These are phyloP conservation scores for Meandrina meandrites DNA, from an alignment of 92 coral and sea anemone genomes.

Conservation along the genomic window DNA sequence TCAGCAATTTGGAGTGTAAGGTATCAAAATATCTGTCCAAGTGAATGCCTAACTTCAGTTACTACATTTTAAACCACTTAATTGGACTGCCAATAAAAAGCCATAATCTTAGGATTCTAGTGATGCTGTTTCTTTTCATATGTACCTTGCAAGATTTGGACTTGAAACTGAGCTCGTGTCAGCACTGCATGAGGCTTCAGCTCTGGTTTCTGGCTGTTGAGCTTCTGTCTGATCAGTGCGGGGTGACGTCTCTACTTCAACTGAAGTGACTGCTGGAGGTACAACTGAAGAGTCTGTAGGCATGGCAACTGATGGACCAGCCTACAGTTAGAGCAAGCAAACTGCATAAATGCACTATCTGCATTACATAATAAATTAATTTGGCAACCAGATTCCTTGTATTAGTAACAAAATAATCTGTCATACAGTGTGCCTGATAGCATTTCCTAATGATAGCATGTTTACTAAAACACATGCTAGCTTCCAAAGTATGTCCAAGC, in stretches of 20 bases:
- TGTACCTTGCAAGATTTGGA: slow-evolving; percentile 6
- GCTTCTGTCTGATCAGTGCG: slow-evolving; percentile 22
- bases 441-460: too few relatives aligned
- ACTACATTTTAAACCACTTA: neutral
- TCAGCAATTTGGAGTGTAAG: too few relatives aligned
- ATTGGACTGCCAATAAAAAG: neutral
- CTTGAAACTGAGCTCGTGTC: neutral
- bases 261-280: slow-evolving; percentile 71
- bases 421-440: neutral
- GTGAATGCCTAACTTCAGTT: too few relatives aligned
- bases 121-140: neutral
- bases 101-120: neutral
- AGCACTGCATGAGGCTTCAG: slow-evolving; percentile 9
- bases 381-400: neutral
- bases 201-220: neutral
- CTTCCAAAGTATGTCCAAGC: neutral
- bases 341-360: neutral
- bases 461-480: too few relatives aligned
- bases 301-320: neutral
- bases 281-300: slow-evolving; percentile 7
- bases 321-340: neutral
- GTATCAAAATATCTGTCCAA: too few relatives aligned
- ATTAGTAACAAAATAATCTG: neutral
- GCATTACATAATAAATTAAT: neutral
- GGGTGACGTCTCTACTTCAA: slow-evolving; percentile 71